Conservation (phyloP, 30 jellyfish, hydroid and myxozoan species). For the Pelagia noctiluca region DNA sequence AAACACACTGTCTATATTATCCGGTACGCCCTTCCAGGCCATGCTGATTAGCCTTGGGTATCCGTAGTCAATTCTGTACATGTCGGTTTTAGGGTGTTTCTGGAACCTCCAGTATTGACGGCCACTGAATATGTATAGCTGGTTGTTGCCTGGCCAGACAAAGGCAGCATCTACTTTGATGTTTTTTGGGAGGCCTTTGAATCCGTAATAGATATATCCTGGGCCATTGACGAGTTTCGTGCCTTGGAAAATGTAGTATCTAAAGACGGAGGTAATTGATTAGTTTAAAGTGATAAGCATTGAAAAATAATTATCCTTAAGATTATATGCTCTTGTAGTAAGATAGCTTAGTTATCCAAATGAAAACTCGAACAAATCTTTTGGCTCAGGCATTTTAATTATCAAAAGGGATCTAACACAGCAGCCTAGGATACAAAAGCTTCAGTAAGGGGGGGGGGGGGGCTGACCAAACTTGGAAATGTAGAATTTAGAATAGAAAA, state of each 20-base stretch:
- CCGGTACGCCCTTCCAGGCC: slow-evolving; percentile 92
- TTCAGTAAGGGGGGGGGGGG: no score
- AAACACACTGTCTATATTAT: slow-evolving; percentile 76
- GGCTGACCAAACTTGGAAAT: no score
- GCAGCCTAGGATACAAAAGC: no score
- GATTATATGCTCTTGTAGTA: no score
- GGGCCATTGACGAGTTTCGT: slow-evolving; percentile 52
- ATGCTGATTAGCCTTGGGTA: slow-evolving; percentile 65
- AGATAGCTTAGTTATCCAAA: no score
- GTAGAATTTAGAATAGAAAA: no score
- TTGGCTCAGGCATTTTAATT: no score
- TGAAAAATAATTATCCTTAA: no score
- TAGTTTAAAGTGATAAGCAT: no score
- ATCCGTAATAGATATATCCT: slow-evolving; percentile 71
- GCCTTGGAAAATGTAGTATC: slow-evolving; percentile 75
- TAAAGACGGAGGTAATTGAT: neutral
- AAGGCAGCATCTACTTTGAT: slow-evolving; percentile 75
- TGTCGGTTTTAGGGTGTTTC: slow-evolving; percentile 28
- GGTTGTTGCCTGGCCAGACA: slow-evolving; percentile 75
- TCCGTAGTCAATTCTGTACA: slow-evolving; percentile 53
- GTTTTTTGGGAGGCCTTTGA: slow-evolving; percentile 76
- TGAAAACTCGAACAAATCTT: no score
- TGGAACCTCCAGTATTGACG: slow-evolving; percentile 71
- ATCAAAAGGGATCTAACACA: no score
- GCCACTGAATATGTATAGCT: slow-evolving; percentile 78